Percentiles rank a stretch among this genome's conserved stretches.
These are phyloP conservation scores for Tortrix viridana DNA, from an alignment of 2,888 invertebrate species.

Conservation along the genomic window DNA sequence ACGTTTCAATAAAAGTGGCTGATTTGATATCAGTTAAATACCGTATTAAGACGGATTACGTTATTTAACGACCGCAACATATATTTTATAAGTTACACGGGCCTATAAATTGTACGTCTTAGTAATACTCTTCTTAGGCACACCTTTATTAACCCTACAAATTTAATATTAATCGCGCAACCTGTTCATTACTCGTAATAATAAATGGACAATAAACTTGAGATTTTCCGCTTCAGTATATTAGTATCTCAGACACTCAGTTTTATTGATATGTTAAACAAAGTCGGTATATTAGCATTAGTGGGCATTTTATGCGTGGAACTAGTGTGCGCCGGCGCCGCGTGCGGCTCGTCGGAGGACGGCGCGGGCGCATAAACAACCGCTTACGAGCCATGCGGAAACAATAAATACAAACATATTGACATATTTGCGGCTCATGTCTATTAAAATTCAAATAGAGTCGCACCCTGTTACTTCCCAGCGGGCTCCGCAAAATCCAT, in stretches of 20 bases:
- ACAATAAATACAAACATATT: constrained; percentile 32
- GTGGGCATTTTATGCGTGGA: constrained; percentile 9
- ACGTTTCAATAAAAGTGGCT: no score
- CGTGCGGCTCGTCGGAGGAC: neutral
- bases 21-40: no score
- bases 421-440: constrained; percentile 26
- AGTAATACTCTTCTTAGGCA: neutral
- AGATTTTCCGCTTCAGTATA: constrained; percentile 7
- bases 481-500: constrained; percentile 26
- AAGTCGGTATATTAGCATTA: constrained; percentile 10
- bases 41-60: no score
- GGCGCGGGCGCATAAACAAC: neutral
- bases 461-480: constrained; percentile 14
- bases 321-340: constrained; percentile 1
- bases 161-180: neutral
- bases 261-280: constrained; percentile 21
- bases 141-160: neutral
- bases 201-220: constrained; percentile 8
- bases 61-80: no score
- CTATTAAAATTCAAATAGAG: constrained; percentile 32
- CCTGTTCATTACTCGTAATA: constrained; percentile 5
- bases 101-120: no score
- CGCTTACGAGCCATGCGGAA: constrained; percentile 9
- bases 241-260: neutral
- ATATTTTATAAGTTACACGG: neutral